A percentile compares a stretch with the other conserved stretches of the same genome.
Evolutionary conservation across 2,113 vertebrate genomes (phyloP).

Genomic region (Spea multiplicata): DNA sequence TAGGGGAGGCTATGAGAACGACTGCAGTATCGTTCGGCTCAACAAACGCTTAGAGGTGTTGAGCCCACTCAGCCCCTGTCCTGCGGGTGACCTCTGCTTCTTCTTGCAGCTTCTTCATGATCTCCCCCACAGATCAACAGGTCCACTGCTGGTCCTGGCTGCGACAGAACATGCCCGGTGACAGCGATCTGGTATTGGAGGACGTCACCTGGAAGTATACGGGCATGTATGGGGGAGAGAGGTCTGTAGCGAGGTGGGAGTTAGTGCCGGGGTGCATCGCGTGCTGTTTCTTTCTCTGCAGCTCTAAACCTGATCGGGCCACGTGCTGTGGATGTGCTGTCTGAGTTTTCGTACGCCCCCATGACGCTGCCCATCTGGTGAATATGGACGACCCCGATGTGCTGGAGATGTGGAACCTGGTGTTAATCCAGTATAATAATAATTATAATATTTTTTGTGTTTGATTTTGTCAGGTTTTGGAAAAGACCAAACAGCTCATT

Average conservation of each 20-base stretch:
- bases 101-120: slow-evolving; percentile 88
- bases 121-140: slow-evolving; percentile 96
- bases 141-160: slow-evolving; percentile 97
- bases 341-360: slow-evolving; percentile 91
- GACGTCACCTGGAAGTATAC: slow-evolving; percentile 98
- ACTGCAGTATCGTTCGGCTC: slow-evolving; percentile 92
- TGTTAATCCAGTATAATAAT: too few relatives aligned
- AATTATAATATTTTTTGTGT: too few relatives aligned
- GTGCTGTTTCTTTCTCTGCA: slow-evolving; percentile 50
- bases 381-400: too few relatives aligned
- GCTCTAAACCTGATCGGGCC: slow-evolving; percentile 97
- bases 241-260: not conserved
- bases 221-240: slow-evolving; percentile 61
- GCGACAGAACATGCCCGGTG: slow-evolving; percentile 81
- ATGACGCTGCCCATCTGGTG: slow-evolving; percentile 94
- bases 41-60: slow-evolving; percentile 75
- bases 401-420: too few relatives aligned
- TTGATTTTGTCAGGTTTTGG: too few relatives aligned
- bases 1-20: slow-evolving; percentile 90
- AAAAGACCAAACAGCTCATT: too few relatives aligned
- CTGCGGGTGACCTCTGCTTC: slow-evolving; percentile 13
- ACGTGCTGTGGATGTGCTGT: slow-evolving; percentile 90
- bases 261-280: not conserved
- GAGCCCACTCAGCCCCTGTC: not conserved
- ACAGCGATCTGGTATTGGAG: slow-evolving; percentile 83